phyloP scores from a whole-genome alignment of 1,140 invertebrate species.

The Pemphigus obesinymphae region DNA sequence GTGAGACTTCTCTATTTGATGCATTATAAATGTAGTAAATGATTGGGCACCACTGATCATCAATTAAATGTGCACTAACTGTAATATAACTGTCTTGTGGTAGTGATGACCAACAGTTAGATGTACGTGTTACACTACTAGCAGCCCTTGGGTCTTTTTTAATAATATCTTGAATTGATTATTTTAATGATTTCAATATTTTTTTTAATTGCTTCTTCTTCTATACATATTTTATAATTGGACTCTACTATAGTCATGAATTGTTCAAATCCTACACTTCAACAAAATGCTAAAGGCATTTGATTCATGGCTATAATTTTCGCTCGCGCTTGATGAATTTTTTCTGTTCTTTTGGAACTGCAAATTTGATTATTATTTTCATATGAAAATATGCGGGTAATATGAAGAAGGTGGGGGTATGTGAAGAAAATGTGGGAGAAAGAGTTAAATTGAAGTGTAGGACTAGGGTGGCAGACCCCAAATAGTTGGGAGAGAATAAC shows the following conservation, averaged over 20 bases:
- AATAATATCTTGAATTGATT: neutral
- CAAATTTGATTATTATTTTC: too few relatives aligned
- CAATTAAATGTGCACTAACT: neutral
- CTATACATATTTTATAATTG: conserved; percentile 17
- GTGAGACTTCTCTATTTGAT: neutral
- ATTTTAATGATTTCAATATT: neutral
- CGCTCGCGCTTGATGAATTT: neutral
- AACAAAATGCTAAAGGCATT: neutral
- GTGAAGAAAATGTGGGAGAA: too few relatives aligned
- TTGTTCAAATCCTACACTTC: neutral
- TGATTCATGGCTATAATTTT: neutral
- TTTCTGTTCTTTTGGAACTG: conserved; percentile 1
- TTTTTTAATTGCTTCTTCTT: neutral
- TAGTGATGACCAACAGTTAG: conserved; percentile 6
- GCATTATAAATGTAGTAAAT: neutral
- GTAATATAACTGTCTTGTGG: neutral
- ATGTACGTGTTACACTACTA: neutral
- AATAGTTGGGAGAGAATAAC: too few relatives aligned
- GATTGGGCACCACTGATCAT: neutral
- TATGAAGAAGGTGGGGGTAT: too few relatives aligned
- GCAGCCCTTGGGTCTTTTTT: neutral
- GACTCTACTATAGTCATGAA: neutral
- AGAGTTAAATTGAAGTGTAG: too few relatives aligned
- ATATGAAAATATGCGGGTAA: too few relatives aligned
- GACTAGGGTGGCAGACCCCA: too few relatives aligned